Conservation (phyloP, 2,797 vertebrate species). For the Pipistrellus pipistrellus region DNA sequence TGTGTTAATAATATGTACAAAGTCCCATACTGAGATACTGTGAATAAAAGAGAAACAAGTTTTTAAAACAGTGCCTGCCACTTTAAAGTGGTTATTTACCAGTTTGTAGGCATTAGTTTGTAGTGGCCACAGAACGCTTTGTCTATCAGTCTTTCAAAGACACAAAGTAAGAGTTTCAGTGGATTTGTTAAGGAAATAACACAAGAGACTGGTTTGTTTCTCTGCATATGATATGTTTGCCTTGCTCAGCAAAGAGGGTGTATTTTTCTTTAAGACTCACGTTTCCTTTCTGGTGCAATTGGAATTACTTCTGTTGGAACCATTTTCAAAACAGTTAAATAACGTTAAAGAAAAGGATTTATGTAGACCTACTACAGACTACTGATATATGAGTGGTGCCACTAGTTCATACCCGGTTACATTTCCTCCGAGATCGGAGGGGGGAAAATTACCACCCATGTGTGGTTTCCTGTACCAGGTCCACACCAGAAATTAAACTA, state of each 20-base stretch:
- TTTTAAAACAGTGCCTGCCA: neutral
- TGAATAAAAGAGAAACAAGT: constrained; percentile 39
- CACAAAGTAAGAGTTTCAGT: constrained; percentile 72
- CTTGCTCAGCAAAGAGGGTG: constrained; percentile 76
- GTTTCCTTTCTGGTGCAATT: constrained; percentile 84
- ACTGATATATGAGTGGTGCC: constrained; percentile 78
- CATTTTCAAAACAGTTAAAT: constrained; percentile 81
- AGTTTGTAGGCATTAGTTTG: constrained; percentile 68
- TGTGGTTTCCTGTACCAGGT: constrained; percentile 82
- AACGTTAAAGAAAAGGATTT: constrained; percentile 82
- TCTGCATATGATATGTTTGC: constrained; percentile 81
- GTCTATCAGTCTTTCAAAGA: constrained; percentile 71
- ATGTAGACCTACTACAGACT: constrained; percentile 72
- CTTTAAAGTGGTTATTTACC: constrained; percentile 58
- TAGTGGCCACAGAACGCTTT: constrained; percentile 62
- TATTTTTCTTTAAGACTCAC: constrained; percentile 84
- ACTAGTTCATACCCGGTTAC: constrained; percentile 74
- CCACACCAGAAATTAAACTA: constrained; percentile 76
- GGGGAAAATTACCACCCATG: constrained; percentile 80
- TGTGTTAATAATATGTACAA: constrained; percentile 45
- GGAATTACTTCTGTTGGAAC: constrained; percentile 82
- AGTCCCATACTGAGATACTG: constrained; percentile 18
- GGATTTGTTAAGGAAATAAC: constrained; percentile 75
- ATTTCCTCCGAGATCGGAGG: constrained; percentile 78
- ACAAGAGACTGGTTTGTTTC: constrained; percentile 75